Evolutionary conservation across 2,113 vertebrate species (phyloP), one percentile per base, ranked within the genome.

Genomic region (Phaethon lepturus): DNA sequence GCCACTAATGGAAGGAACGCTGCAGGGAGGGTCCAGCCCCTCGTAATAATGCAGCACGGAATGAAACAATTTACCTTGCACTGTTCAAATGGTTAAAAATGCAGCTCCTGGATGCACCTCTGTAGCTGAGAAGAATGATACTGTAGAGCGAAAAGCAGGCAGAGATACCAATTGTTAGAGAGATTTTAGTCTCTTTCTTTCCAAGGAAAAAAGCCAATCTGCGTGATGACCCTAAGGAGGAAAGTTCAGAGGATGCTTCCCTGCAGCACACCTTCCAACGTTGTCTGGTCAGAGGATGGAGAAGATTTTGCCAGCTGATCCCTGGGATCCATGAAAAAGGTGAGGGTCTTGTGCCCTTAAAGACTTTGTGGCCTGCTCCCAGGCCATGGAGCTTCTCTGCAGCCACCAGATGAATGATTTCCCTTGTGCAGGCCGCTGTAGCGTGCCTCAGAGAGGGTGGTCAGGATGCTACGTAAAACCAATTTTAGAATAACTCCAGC

Each of bases 391-490:
- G 20, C 13, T 28, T 68, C 53, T 23, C 59, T n/a, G 49, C 35
- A 56, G 53, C 19, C 0, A 0, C 14, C 13, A 1, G n/a, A 13
- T 73, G 9, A 45, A 47, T 20, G 28, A n/a, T 88, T 53, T 62
- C 78, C 42, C 20, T 28, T 17, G 13, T n/a, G 29, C 14, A 31
- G 31, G 49, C 55, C 86, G 42, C 81, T 75, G 55, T 11, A 40
- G 42, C 33, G 11, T 28, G 23, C 1, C 0, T 45, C 33, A 59
- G 24, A 66, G 31, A 38, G 14, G 24, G 56, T 24, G 31, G 18
- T 55, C 29, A 50, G 40, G 22, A 44, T 0, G 6, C 42, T 56
- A 10, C 0, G 0, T 22, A 44, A 78, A 67, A n/a, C 12, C 40
- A 38, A 6, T 42, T 60, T 72, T 55, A 77, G 45, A 66, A 4